Evolutionary conservation across 2,888 invertebrate genomes (phyloP).

Genomic region (Tenthredo notha): DNA sequence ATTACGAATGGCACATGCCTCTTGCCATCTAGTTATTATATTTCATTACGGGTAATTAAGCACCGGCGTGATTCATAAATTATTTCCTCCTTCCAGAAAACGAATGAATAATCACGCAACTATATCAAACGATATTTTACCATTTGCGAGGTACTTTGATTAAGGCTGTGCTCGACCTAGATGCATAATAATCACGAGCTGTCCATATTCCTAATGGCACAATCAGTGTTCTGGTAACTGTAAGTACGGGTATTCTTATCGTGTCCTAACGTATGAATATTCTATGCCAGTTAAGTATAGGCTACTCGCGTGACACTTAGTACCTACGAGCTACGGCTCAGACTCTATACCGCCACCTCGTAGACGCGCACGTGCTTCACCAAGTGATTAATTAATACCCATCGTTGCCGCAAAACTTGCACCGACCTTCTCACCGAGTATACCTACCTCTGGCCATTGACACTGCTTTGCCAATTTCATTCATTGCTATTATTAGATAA

Average conservation of each 20-base stretch:
- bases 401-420: constrained; percentile 40
- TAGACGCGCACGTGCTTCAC: constrained; percentile 60
- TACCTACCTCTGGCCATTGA: background rate
- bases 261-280: constrained; percentile 72
- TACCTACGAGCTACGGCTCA: background rate
- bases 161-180: constrained; percentile 45
- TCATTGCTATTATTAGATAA: constrained; percentile 8
- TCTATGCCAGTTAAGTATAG: constrained; percentile 72
- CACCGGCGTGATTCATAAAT: constrained; percentile 66
- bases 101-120: constrained; percentile 65
- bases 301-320: constrained; percentile 65
- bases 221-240: constrained; percentile 64
- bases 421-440: background rate
- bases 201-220: constrained; percentile 68
- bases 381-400: constrained; percentile 74
- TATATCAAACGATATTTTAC: constrained; percentile 49
- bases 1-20: constrained; percentile 67
- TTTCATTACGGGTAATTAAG: constrained; percentile 65
- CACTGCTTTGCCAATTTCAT: constrained; percentile 28
- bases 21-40: constrained; percentile 67
- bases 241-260: constrained; percentile 72
- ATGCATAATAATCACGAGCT: constrained; percentile 53
- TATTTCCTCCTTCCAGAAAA: constrained; percentile 63
- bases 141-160: constrained; percentile 49
- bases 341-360: constrained; percentile 31